Evolutionary conservation across 2,888 invertebrate species (phyloP).

Genomic region (Ophion ellenae): DNA sequence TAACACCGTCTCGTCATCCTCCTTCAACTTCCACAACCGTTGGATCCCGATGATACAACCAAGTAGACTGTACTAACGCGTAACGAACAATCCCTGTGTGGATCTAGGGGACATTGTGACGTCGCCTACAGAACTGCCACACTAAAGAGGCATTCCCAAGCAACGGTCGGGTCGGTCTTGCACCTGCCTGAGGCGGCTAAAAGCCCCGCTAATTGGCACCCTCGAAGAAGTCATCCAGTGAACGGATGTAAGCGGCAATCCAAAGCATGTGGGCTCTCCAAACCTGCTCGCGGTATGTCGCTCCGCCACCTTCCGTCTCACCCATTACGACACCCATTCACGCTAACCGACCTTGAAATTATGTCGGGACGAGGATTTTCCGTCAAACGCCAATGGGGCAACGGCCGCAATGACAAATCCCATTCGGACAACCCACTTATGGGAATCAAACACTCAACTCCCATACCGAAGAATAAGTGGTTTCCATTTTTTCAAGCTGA

Average conservation of each 20-base stretch:
- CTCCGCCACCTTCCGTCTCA: constrained; percentile 10
- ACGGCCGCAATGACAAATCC: constrained; percentile 30
- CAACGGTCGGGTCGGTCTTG: background rate
- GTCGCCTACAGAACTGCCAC: constrained; percentile 3
- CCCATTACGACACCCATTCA: constrained; percentile 17
- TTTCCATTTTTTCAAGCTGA: too few species aligned
- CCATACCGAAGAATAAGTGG: too few species aligned
- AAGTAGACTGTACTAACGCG: constrained; percentile 11
- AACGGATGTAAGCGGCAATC: background rate
- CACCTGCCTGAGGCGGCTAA: constrained; percentile 1
- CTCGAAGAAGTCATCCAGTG: background rate
- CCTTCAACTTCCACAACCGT: constrained; percentile 23
- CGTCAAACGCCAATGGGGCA: constrained; percentile 40
- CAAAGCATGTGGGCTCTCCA: background rate
- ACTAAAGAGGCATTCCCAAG: background rate
- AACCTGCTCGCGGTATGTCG: background rate
- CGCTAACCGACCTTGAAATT: constrained; percentile 75
- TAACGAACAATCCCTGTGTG: constrained; percentile 28
- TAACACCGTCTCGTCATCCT: constrained; percentile 30
- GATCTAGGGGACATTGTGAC: background rate
- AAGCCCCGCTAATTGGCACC: background rate
- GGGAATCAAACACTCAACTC: background rate
- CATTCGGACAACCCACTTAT: constrained; percentile 1
- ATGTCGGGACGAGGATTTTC: constrained; percentile 65
- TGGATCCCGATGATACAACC: constrained; percentile 27